These are phyloP conservation scores for Microtus ochrogaster DNA, from an alignment of 2,113 vertebrate genomes.

Conservation along the genomic window DNA sequence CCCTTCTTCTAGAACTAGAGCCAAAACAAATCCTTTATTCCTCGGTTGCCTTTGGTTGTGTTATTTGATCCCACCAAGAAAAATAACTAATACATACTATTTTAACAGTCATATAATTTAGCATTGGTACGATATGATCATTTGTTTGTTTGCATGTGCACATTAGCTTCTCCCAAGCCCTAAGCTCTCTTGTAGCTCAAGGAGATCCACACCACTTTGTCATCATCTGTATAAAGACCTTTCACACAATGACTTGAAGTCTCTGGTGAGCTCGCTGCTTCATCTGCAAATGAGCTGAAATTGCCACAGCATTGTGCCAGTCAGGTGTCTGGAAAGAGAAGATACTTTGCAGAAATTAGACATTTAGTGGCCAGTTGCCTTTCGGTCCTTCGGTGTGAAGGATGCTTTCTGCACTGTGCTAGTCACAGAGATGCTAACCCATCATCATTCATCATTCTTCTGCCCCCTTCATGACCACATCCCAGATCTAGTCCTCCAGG, in stretches of 20 bases:
- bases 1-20: not conserved
- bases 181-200: not conserved
- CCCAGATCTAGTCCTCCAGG: not conserved
- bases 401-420: not conserved
- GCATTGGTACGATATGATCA: not conserved
- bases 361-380: not conserved
- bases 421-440: not conserved
- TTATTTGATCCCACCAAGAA: not conserved
- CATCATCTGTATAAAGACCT: not conserved
- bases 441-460: not conserved
- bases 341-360: not conserved
- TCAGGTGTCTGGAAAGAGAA: not conserved
- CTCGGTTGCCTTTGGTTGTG: not conserved
- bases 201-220: not conserved
- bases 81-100: not conserved
- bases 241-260: not conserved
- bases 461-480: fast-evolving
- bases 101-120: not conserved
- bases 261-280: not conserved
- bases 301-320: not conserved
- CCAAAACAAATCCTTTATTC: not conserved
- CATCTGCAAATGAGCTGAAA: slow-evolving; percentile 2
- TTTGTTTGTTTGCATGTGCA: not conserved
- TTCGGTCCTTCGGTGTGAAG: not conserved
- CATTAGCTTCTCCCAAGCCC: not conserved